Evolutionary conservation across 2,113 vertebrate species (phyloP).

Genomic region (Channa maculata): DNA sequence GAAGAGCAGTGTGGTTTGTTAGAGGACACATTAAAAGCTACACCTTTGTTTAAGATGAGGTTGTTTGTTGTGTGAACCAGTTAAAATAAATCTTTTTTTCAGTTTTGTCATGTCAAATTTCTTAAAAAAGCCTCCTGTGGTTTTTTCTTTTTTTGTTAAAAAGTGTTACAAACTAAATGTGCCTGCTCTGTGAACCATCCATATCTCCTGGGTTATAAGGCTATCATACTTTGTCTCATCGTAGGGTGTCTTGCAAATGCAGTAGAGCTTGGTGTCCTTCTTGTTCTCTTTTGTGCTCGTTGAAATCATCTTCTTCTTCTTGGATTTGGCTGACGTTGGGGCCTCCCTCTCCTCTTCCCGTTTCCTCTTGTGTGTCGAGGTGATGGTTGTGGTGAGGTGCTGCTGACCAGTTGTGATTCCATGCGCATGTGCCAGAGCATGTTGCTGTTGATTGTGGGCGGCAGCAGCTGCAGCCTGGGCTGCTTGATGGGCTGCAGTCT

Average conservation of each 20-base stretch:
- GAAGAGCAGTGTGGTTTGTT: background rate
- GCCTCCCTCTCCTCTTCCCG: slow-evolving; percentile 90
- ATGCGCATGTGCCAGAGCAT: slow-evolving; percentile 47
- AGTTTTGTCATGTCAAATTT: too few relatives aligned
- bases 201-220: background rate
- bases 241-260: slow-evolving; percentile 98
- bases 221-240: slow-evolving; percentile 95
- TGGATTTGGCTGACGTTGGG: slow-evolving; percentile 85
- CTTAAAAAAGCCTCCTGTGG: too few relatives aligned
- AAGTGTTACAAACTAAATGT: too few relatives aligned
- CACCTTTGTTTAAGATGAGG: background rate
- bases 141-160: too few relatives aligned
- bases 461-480: slow-evolving; percentile 65
- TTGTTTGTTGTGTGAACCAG: background rate
- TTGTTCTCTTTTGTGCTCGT: slow-evolving; percentile 95
- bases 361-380: slow-evolving; percentile 91
- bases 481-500: slow-evolving; percentile 84
- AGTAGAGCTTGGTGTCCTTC: slow-evolving; percentile 98
- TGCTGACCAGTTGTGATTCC: slow-evolving; percentile 54
- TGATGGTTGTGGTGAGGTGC: slow-evolving; percentile 54
- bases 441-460: slow-evolving; percentile 69
- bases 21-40: background rate
- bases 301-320: slow-evolving; percentile 99
- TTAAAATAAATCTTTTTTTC: background rate
- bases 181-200: background rate